phyloP scores from a whole-genome alignment of 2,797 vertebrate genomes.

The Typhlichthys eigenmanni region DNA sequence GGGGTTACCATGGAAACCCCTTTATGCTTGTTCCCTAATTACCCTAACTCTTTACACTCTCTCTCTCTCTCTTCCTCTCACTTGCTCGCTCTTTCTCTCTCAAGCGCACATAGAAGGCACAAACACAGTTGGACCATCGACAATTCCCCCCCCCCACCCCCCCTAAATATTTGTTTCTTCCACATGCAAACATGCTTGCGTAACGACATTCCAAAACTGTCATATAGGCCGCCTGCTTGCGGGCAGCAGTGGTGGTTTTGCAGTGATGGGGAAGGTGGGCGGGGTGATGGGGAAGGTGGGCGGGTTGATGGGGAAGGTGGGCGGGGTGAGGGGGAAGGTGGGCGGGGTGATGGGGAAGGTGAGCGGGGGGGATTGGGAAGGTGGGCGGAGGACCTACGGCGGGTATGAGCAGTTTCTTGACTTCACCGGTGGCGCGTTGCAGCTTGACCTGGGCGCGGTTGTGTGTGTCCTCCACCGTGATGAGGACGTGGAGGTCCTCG shows the following conservation, averaged over 20 bases:
- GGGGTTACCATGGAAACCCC: slow-evolving; percentile 74
- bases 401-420: slow-evolving; percentile 95
- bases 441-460: slow-evolving; percentile 98
- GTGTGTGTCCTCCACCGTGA: slow-evolving; percentile 98
- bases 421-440: slow-evolving; percentile 95
- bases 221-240: too few species aligned
- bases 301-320: too few species aligned
- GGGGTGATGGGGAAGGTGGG: too few species aligned
- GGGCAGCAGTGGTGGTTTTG: too few species aligned
- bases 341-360: too few species aligned
- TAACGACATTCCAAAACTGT: slow-evolving; percentile 44
- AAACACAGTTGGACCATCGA: slow-evolving; percentile 21
- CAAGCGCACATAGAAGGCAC: not conserved
- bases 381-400: slow-evolving; percentile 85
- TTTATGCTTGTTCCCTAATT: slow-evolving; percentile 79
- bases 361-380: too few species aligned
- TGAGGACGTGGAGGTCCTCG: slow-evolving; percentile 97
- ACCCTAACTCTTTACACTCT: slow-evolving; percentile 75
- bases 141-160: slow-evolving; percentile 53
- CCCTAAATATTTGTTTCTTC: slow-evolving; percentile 12
- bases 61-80: slow-evolving; percentile 40
- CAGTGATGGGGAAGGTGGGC: too few species aligned
- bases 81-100: slow-evolving; percentile 50
- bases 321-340: too few species aligned
- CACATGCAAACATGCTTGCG: slow-evolving; percentile 42